Conservation (phyloP, 2,888 invertebrate genomes). For the Cantharis flavilabris region DNA sequence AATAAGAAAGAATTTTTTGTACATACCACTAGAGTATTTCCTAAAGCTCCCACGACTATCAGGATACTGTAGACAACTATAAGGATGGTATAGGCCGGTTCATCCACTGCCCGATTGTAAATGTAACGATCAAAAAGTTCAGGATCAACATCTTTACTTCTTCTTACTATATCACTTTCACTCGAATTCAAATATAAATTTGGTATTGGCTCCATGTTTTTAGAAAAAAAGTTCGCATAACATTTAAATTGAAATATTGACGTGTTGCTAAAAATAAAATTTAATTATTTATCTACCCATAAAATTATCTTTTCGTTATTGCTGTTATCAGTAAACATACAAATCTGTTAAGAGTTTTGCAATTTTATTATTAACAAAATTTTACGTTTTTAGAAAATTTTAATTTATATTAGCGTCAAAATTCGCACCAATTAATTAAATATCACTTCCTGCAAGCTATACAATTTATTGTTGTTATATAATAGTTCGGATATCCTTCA, state of each 20-base stretch:
- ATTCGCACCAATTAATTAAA: neutral
- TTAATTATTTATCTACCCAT: neutral
- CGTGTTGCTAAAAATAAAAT: neutral
- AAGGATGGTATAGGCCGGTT: conserved; percentile 68
- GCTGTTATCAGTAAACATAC: neutral
- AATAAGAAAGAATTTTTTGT: neutral
- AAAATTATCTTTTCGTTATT: neutral
- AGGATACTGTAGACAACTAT: conserved; percentile 74
- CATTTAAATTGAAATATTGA: neutral
- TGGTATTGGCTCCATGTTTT: conserved; percentile 20
- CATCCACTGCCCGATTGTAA: conserved; percentile 72
- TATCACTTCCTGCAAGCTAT: neutral
- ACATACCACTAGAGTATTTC: conserved; percentile 83
- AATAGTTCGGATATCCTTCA: neutral
- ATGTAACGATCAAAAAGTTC: conserved; percentile 66
- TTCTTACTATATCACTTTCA: conserved; percentile 38
- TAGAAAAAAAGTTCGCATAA: neutral
- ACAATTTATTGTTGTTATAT: neutral
- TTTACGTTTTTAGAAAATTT: neutral
- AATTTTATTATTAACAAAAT: neutral
- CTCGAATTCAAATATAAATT: conserved; percentile 24
- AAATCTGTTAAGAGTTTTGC: neutral
- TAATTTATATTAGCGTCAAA: neutral
- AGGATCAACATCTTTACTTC: conserved; percentile 47
- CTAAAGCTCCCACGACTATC: conserved; percentile 80